Conservation (phyloP, 2,113 vertebrate genomes). For the Pangasianodon hypophthalmus region DNA sequence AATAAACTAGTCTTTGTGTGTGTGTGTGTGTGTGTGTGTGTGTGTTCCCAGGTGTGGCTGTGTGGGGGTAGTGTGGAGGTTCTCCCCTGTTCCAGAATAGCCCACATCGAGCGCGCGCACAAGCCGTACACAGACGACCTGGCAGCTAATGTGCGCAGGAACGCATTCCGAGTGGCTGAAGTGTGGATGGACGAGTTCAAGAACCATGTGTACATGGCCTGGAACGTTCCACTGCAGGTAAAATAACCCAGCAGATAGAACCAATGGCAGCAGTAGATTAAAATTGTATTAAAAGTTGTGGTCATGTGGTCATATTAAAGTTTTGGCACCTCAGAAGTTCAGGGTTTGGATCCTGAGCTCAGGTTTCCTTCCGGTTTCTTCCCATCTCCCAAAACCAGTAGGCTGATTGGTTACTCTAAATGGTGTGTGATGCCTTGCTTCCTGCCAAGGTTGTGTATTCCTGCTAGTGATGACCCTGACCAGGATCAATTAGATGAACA, state of each 20-base stretch:
- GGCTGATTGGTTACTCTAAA: background rate
- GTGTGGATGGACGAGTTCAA: slow-evolving; percentile 98
- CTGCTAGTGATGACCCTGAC: background rate
- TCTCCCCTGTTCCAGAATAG: slow-evolving; percentile 89
- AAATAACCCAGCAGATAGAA: background rate
- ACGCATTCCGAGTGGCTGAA: slow-evolving; percentile 89
- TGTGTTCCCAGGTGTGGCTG: slow-evolving; percentile 86
- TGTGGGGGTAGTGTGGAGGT: slow-evolving; percentile 97
- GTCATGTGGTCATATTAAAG: background rate
- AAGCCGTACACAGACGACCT: slow-evolving; percentile 95
- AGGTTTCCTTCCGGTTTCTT: background rate
- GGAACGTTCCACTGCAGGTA: slow-evolving; percentile 93
- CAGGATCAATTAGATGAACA: background rate
- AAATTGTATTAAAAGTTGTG: background rate
- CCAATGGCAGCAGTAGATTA: background rate
- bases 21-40: slow-evolving; percentile 21
- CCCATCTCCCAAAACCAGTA: background rate
- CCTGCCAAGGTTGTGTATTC: too few species aligned
- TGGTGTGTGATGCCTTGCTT: background rate
- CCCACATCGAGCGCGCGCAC: slow-evolving; percentile 93
- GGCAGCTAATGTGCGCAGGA: slow-evolving; percentile 87
- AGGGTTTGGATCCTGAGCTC: background rate
- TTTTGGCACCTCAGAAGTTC: background rate
- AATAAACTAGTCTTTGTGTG: background rate
- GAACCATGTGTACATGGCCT: slow-evolving; percentile 96